A percentile compares a stretch with the other conserved stretches of the same genome.
Conservation (phyloP, 2,888 invertebrate genomes). For the Lissonota sp. region DNA sequence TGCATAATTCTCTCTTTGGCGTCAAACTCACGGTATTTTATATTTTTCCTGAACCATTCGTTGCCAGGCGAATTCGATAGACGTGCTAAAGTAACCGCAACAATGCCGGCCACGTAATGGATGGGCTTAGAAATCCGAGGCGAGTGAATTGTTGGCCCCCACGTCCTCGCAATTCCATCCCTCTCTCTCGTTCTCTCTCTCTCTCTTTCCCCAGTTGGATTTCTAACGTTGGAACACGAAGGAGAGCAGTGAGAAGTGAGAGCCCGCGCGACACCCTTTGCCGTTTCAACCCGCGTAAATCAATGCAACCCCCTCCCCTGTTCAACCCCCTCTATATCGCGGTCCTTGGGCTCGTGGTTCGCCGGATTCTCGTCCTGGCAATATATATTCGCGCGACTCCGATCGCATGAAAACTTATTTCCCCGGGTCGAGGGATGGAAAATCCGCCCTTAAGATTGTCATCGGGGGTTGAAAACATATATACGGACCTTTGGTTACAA, state of each 20-base stretch:
- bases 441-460: too few relatives aligned
- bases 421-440: too few relatives aligned
- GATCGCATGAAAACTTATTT: too few relatives aligned
- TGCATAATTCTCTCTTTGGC: not conserved
- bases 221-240: constrained; percentile 40
- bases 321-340: constrained; percentile 39
- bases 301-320: constrained; percentile 78
- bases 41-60: constrained; percentile 32
- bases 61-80: constrained; percentile 71
- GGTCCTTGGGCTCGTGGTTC: constrained; percentile 65
- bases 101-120: constrained; percentile 80
- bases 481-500: constrained; percentile 41
- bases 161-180: constrained; percentile 72
- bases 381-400: not conserved
- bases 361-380: constrained; percentile 61
- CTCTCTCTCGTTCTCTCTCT: constrained; percentile 48
- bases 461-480: not conserved
- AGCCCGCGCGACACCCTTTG: constrained; percentile 80
- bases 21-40: not conserved
- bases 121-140: constrained; percentile 81
- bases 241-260: constrained; percentile 51
- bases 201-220: constrained; percentile 42
- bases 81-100: constrained; percentile 80
- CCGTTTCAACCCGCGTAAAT: constrained; percentile 79
- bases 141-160: constrained; percentile 83